Conservation (phyloP, 1,140 invertebrate species). For the Dreissena polymorpha region DNA sequence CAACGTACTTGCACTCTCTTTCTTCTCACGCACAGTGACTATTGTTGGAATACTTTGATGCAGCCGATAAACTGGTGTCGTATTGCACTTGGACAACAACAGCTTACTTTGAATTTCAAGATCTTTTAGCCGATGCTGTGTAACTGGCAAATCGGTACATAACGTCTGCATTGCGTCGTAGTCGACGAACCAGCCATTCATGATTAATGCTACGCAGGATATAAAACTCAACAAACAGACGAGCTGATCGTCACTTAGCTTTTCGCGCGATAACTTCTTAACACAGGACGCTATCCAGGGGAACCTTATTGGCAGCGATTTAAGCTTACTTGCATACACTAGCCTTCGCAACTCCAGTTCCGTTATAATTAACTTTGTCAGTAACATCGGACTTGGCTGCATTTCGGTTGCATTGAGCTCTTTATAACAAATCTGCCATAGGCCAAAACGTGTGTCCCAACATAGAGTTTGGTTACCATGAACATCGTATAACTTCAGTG, state of each 20-base stretch:
- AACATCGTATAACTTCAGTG: neutral
- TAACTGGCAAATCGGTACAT: neutral
- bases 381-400: neutral
- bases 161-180: neutral
- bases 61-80: neutral
- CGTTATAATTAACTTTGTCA: neutral
- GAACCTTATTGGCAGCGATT: neutral
- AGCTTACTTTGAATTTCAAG: slow-evolving; percentile 14
- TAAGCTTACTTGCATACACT: neutral
- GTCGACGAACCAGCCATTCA: neutral
- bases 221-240: slow-evolving; percentile 1
- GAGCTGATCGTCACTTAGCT: neutral
- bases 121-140: neutral
- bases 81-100: neutral
- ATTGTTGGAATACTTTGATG: neutral
- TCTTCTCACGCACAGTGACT: neutral
- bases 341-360: neutral
- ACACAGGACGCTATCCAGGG: slow-evolving; percentile 8
- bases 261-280: neutral
- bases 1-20: neutral
- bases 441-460: slow-evolving; percentile 8
- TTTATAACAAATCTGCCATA: neutral
- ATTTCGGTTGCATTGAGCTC: neutral
- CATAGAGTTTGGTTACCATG: neutral
- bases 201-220: slow-evolving; percentile 3